phyloP scores from a whole-genome alignment of 2,113 vertebrate genomes.

The Coreoperca whiteheadi region DNA sequence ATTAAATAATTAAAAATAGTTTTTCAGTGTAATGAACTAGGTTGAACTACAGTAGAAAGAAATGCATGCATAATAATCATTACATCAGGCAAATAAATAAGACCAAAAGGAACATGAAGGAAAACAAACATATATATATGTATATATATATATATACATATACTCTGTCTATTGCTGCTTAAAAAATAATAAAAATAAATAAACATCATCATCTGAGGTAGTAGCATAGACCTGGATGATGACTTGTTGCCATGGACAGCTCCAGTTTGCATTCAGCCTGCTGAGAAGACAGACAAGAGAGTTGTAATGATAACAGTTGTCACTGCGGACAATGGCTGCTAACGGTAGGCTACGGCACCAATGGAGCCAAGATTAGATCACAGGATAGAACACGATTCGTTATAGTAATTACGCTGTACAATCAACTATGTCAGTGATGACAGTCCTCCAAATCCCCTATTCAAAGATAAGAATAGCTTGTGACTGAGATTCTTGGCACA shows the following conservation, averaged over 20 bases:
- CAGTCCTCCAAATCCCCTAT: slow-evolving; percentile 34
- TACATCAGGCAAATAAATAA: too few relatives aligned
- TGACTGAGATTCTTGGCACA: slow-evolving; percentile 31
- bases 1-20: too few relatives aligned
- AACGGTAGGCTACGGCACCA: slow-evolving; percentile 46
- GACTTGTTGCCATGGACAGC: neutral
- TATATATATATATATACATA: too few relatives aligned
- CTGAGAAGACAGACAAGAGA: slow-evolving; percentile 38
- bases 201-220: neutral
- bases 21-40: too few relatives aligned
- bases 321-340: slow-evolving; percentile 43
- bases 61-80: too few relatives aligned
- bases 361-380: slow-evolving; percentile 56
- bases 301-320: slow-evolving; percentile 46
- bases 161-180: too few relatives aligned
- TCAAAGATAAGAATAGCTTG: slow-evolving; percentile 46
- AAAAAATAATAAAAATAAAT: too few relatives aligned
- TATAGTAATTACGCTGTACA: slow-evolving; percentile 31
- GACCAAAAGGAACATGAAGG: too few relatives aligned
- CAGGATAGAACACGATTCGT: slow-evolving; percentile 25
- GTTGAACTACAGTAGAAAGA: too few relatives aligned
- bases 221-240: neutral
- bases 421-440: slow-evolving; percentile 22
- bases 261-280: slow-evolving; percentile 18
- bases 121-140: too few relatives aligned